Conservation (phyloP, 2,113 vertebrate genomes). For the Pycnonotus jocosus region DNA sequence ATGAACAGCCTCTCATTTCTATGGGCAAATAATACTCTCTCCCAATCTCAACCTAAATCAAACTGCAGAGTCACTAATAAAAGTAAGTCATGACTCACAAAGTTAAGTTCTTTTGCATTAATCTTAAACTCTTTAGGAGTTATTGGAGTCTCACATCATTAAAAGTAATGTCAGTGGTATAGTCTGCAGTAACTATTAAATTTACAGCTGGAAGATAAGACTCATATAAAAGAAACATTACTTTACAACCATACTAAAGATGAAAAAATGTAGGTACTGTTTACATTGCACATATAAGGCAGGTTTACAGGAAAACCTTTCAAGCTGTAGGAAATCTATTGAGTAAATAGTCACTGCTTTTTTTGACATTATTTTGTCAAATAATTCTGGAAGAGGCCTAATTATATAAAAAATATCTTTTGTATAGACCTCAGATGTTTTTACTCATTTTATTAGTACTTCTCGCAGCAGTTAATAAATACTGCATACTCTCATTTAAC, state of each 20-base stretch:
- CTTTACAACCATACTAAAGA: neutral
- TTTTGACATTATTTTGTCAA: neutral
- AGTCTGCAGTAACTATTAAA: slow-evolving; percentile 17
- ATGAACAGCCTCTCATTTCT: slow-evolving; percentile 5
- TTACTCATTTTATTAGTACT: neutral
- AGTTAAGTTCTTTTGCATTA: slow-evolving; percentile 50
- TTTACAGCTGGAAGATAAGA: slow-evolving; percentile 28
- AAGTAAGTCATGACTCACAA: slow-evolving; percentile 53
- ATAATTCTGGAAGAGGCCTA: neutral
- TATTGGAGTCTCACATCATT: slow-evolving; percentile 50
- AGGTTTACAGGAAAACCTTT: neutral
- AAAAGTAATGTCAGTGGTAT: slow-evolving; percentile 7
- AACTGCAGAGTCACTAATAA: slow-evolving; percentile 23
- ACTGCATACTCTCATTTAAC: neutral
- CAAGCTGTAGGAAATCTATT: neutral
- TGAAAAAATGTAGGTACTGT: neutral
- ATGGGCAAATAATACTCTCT: slow-evolving; percentile 4
- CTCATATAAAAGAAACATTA: slow-evolving; percentile 27
- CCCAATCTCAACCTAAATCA: slow-evolving; percentile 6
- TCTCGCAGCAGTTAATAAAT: neutral
- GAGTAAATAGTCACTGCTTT: neutral
- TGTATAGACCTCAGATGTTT: neutral
- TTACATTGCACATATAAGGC: neutral
- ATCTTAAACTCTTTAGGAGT: slow-evolving; percentile 46
- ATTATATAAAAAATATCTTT: neutral